Evolutionary conservation across 2,113 vertebrate species (phyloP).

Genomic region (Brachyistius frenatus): DNA sequence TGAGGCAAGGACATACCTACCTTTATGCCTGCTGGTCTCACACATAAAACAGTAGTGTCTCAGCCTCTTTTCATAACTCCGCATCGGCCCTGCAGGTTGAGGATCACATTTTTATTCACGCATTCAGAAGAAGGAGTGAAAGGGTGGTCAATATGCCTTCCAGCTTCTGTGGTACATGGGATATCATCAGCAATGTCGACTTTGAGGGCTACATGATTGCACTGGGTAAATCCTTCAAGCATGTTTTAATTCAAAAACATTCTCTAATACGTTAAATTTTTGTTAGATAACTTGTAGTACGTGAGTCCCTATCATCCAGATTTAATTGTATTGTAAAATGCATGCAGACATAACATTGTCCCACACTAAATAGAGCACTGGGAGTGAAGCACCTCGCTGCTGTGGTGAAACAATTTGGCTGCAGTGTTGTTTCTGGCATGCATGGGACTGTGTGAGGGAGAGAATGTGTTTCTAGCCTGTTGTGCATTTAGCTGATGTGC

Average conservation of each 20-base stretch:
- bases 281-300: not conserved
- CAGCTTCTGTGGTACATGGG: constrained; percentile 89
- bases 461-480: not conserved
- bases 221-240: constrained; percentile 83
- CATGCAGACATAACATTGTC: not conserved
- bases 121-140: not conserved
- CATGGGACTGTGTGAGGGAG: not conserved
- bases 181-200: constrained; percentile 88
- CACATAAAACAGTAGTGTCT: not conserved
- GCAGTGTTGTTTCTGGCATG: constrained; percentile 6
- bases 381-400: not conserved
- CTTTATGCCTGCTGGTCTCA: not conserved
- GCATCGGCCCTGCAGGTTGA: not conserved
- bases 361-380: not conserved
- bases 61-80: not conserved
- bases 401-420: not conserved
- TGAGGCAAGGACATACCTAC: constrained; percentile 22
- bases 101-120: not conserved
- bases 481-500: too few species aligned
- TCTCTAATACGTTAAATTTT: not conserved
- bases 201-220: constrained; percentile 89
- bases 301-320: not conserved
- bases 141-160: constrained; percentile 79
- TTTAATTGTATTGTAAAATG: not conserved
- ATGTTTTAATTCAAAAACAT: not conserved